These are phyloP conservation scores for Drosophila kohkoa DNA, from an alignment of 1,140 invertebrate genomes.

Conservation along the genomic window DNA sequence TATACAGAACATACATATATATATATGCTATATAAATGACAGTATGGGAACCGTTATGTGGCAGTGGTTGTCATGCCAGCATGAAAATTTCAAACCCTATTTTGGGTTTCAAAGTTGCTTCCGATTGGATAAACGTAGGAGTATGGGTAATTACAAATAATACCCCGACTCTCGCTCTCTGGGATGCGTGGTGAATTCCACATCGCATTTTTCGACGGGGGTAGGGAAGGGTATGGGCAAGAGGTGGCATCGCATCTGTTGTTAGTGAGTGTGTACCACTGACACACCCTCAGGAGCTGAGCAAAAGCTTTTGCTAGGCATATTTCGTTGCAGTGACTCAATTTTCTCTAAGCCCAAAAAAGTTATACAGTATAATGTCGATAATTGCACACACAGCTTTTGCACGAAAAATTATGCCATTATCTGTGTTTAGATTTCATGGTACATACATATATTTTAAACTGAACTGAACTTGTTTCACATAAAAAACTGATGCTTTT, in stretches of 20 bases:
- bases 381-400: no score
- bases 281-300: conserved; percentile 64
- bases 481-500: no score
- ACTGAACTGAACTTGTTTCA: no score
- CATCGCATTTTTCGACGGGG: not conserved
- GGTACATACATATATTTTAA: no score
- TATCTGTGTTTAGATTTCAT: no score
- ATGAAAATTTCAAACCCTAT: conserved; percentile 80
- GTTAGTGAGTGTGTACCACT: conserved; percentile 47
- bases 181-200: not conserved
- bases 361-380: not conserved
- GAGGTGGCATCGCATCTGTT: conserved; percentile 58
- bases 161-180: conserved; percentile 22
- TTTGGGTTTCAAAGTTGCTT: conserved; percentile 84
- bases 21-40: conserved; percentile 25
- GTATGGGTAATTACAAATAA: conserved; percentile 84
- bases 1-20: conserved; percentile 2
- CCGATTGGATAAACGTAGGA: conserved; percentile 80
- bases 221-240: conserved; percentile 22
- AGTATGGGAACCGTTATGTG: conserved; percentile 41
- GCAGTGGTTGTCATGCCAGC: conserved; percentile 67
- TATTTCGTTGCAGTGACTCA: conserved; percentile 27
- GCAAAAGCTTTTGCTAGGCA: not conserved
- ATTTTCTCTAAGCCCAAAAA: conserved; percentile 39
- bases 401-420: no score